Base-by-base conservation (phyloP, 2,113 vertebrate genomes). In the Petrocephalus zakoni region DNA sequence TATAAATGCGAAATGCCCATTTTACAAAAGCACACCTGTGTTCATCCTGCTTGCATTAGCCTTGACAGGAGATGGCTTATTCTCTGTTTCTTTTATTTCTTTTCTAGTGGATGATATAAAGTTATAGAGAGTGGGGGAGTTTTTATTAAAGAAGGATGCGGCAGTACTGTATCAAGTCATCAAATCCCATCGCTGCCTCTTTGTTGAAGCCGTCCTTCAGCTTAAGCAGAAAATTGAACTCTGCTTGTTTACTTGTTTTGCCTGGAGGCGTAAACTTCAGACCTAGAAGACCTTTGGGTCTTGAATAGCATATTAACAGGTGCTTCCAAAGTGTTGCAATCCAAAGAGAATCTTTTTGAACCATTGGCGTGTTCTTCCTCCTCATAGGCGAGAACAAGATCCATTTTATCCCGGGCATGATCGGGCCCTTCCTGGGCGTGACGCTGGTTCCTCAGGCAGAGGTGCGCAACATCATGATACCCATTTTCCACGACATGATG, bases 401-500 rank as follows among this genome's bases (percentile, higher is more conserved):
- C 92, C 97, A 99, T 89, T 99, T 99, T 91, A 99, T 99, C 93
- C 98, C 98, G 0, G 98, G 97, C 10, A 99, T 99, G 98, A 99
- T 99, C 4, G 98, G 98, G 0, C 98, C 98, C 0, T 99, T 99
- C 90, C 94, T 99, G 91, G 98, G 98, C 17, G 98, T 99, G 72
- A 99, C 98, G 0, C 96, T 99, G 88, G 98, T 99, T 13, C 98
- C 98, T 11, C 98, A 99, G 93, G 95, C 95, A 49, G 98, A 99
- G 93, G 97, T 99, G 0, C 93, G 98, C 10, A 99, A 98, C 92
- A 98, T 99, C 93, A 99, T 99, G 97, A 99, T 99, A 90, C 98
- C 98, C 1, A 99, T 99, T 91, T 99, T 99, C 94, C 98, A 99
- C 6, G 98, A 99, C 93, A 99, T 99, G 98, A 99, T 99, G 98